These are phyloP conservation scores for Molothrus aeneus DNA, from an alignment of 2,797 vertebrate genomes.

Conservation along the genomic window DNA sequence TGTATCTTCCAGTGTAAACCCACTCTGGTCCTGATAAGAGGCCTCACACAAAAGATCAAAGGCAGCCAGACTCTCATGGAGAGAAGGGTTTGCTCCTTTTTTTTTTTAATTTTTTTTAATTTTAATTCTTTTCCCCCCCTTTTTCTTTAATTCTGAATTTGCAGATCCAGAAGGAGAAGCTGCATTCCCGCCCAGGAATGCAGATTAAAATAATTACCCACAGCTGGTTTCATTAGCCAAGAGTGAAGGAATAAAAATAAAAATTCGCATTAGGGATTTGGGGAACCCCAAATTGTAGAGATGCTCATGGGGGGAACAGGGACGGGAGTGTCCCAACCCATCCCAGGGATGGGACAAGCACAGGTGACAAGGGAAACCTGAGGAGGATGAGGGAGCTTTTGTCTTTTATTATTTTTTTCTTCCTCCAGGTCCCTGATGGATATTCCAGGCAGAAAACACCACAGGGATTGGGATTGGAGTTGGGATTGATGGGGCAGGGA, in stretches of 20 bases:
- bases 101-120: background rate
- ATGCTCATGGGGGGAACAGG: fast-evolving
- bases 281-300: background rate
- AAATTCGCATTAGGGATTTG: fast-evolving
- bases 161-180: background rate
- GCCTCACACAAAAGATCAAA: slow-evolving; percentile 72
- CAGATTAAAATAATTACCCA: slow-evolving; percentile 40
- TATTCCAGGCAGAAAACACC: background rate
- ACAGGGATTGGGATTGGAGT: fast-evolving
- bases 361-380: background rate
- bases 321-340: background rate
- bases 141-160: background rate
- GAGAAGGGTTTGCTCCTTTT: background rate
- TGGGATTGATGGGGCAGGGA: too few species aligned
- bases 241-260: background rate
- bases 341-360: fast-evolving
- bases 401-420: too few species aligned
- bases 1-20: slow-evolving; percentile 52
- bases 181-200: background rate
- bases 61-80: slow-evolving; percentile 34
- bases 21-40: slow-evolving; percentile 50
- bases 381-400: background rate
- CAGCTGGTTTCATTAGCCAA: slow-evolving; percentile 10
- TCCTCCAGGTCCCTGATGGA: background rate
- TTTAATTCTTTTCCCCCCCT: background rate